Evolutionary conservation across 1,140 invertebrate genomes (phyloP).

Genomic region (Cyclargus thomasi): DNA sequence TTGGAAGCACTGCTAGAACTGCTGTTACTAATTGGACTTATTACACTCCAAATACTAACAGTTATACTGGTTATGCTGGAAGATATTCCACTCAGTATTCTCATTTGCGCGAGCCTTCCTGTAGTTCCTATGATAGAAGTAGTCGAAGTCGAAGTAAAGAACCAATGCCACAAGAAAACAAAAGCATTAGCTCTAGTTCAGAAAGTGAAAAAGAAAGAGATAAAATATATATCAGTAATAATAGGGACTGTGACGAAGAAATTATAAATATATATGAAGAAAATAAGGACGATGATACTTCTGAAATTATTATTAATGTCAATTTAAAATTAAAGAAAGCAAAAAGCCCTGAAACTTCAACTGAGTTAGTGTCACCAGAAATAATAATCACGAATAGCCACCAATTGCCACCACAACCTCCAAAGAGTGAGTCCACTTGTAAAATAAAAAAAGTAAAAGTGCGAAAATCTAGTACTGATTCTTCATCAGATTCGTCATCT

Average conservation of each 20-base stretch:
- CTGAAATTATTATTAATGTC: slow-evolving; percentile 62
- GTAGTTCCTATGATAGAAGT: slow-evolving; percentile 45
- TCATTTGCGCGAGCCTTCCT: slow-evolving; percentile 44
- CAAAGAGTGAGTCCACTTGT: slow-evolving; percentile 70
- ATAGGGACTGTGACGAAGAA: slow-evolving; percentile 34
- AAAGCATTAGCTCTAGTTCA: slow-evolving; percentile 27
- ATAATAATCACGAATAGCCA: slow-evolving; percentile 61
- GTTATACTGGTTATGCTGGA: slow-evolving; percentile 61
- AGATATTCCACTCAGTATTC: slow-evolving; percentile 68
- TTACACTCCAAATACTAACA: slow-evolving; percentile 78
- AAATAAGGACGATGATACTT: slow-evolving; percentile 46
- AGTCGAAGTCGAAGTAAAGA: slow-evolving; percentile 58
- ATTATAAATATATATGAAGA: slow-evolving; percentile 35
- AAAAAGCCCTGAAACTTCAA: slow-evolving; percentile 39
- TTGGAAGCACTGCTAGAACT: slow-evolving; percentile 75
- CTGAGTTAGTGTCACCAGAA: slow-evolving; percentile 57
- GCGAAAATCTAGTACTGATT: slow-evolving; percentile 58
- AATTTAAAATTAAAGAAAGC: slow-evolving; percentile 61
- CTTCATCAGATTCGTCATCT: slow-evolving; percentile 59
- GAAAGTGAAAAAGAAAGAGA: slow-evolving; percentile 36
- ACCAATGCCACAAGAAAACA: slow-evolving; percentile 43
- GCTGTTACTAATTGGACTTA: slow-evolving; percentile 79
- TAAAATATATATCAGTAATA: slow-evolving; percentile 24
- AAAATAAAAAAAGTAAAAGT: slow-evolving; percentile 68
- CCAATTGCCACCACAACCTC: slow-evolving; percentile 77